Percentiles rank a stretch among this genome's conserved stretches.
Evolutionary conservation across 2,797 vertebrate genomes (phyloP).

Genomic region (Molossus molossus): DNA sequence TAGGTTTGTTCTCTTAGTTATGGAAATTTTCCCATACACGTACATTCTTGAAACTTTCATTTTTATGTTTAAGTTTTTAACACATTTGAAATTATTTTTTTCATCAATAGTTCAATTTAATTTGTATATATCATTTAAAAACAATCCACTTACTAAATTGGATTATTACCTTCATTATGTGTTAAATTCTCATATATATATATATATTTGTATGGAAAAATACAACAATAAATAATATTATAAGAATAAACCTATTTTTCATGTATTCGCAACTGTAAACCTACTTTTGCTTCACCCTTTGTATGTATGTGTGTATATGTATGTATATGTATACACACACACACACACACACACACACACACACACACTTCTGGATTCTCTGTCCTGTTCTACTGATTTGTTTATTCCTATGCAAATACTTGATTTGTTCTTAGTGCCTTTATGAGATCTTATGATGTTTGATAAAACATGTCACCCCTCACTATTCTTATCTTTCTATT

Average conservation of each 20-base stretch:
- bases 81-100: conserved; percentile 48
- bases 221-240: neutral
- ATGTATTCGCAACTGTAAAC: neutral
- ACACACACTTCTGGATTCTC: neutral
- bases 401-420: neutral
- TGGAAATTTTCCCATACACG: neutral
- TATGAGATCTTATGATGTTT: conserved; percentile 7
- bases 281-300: neutral
- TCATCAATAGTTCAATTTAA: conserved; percentile 21
- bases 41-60: neutral
- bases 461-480: neutral
- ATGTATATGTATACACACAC: too few relatives aligned
- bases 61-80: conserved; percentile 50
- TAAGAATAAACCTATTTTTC: neutral
- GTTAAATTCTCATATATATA: conserved; percentile 27
- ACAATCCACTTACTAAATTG: neutral
- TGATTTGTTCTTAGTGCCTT: neutral
- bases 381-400: neutral
- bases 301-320: neutral
- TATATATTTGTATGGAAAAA: neutral
- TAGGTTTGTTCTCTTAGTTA: conserved; percentile 22
- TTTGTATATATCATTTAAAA: conserved; percentile 51
- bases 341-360: too few relatives aligned
- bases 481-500: neutral
- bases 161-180: neutral